Conservation (phyloP, 2,113 vertebrate species). For the Cheirogaleus medius region DNA sequence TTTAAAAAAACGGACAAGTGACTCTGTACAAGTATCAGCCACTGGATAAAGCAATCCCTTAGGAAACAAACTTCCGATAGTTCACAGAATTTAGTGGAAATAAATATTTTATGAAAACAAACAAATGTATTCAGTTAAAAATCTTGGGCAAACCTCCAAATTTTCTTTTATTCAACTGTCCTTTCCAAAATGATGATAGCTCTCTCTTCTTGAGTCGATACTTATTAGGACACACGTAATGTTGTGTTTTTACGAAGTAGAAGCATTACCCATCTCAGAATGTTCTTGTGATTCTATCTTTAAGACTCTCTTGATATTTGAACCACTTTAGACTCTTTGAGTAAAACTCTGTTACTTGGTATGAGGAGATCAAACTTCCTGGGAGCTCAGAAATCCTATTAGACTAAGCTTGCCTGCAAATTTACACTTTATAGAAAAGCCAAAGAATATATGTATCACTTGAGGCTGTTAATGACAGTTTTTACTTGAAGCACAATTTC, state of each 20-base stretch:
- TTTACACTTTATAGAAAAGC: neutral
- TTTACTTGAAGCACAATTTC: neutral
- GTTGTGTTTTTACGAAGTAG: neutral
- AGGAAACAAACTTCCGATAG: neutral
- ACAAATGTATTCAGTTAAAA: slow-evolving; percentile 67
- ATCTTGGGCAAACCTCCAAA: slow-evolving; percentile 71
- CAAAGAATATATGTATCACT: neutral
- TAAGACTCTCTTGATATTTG: slow-evolving; percentile 77
- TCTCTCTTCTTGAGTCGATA: slow-evolving; percentile 78
- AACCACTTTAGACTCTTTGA: slow-evolving; percentile 71
- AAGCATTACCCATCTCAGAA: slow-evolving; percentile 65
- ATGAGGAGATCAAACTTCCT: neutral
- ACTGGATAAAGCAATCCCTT: neutral
- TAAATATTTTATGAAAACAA: slow-evolving; percentile 72
- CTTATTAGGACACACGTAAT: slow-evolving; percentile 75
- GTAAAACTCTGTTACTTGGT: slow-evolving; percentile 37
- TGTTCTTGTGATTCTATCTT: slow-evolving; percentile 56
- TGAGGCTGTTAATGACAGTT: neutral
- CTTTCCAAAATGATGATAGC: slow-evolving; percentile 66
- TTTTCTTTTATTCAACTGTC: slow-evolving; percentile 70
- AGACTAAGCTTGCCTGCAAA: slow-evolving; percentile 55
- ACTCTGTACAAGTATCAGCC: neutral
- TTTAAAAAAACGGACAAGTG: neutral
- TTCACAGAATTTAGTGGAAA: neutral
- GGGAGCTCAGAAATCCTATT: neutral